A percentile compares a stretch with the other conserved stretches of the same genome.
Conservation (phyloP, 2,888 invertebrate genomes). For the Acanthopleura granulata region DNA sequence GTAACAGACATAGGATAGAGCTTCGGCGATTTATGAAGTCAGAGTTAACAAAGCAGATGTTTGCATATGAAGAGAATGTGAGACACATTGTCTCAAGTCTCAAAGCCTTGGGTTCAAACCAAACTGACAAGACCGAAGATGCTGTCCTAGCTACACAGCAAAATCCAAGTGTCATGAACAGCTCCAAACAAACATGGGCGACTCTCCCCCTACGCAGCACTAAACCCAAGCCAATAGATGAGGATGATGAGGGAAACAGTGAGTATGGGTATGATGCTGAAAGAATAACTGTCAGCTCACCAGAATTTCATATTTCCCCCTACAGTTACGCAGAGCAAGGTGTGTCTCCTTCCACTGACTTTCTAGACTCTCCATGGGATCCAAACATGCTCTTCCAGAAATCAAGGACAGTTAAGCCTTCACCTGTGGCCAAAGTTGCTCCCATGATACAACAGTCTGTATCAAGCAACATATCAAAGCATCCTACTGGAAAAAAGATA, state of each 20-base stretch:
- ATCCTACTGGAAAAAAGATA: no score
- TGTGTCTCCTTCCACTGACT: neutral
- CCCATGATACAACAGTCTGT: neutral
- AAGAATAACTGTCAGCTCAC: constrained; percentile 1
- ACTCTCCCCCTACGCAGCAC: neutral
- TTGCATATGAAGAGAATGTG: neutral
- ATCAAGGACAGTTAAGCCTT: constrained; percentile 28
- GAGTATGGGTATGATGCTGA: neutral
- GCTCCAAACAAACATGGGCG: neutral
- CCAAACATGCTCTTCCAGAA: constrained; percentile 36
- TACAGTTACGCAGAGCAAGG: neutral
- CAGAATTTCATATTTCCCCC: neutral
- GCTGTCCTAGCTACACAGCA: neutral
- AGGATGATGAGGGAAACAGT: neutral
- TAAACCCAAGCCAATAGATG: neutral
- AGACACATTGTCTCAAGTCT: neutral
- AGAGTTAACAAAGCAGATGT: neutral
- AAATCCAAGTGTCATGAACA: neutral
- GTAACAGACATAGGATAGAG: neutral
- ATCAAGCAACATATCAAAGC: no score
- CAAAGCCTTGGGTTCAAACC: neutral
- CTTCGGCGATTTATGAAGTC: neutral
- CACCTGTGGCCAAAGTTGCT: constrained; percentile 5
- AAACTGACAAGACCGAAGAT: neutral
- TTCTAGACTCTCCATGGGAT: constrained; percentile 33